Conservation (phyloP, 2,113 vertebrate genomes). For the Accipiter virgatus region DNA sequence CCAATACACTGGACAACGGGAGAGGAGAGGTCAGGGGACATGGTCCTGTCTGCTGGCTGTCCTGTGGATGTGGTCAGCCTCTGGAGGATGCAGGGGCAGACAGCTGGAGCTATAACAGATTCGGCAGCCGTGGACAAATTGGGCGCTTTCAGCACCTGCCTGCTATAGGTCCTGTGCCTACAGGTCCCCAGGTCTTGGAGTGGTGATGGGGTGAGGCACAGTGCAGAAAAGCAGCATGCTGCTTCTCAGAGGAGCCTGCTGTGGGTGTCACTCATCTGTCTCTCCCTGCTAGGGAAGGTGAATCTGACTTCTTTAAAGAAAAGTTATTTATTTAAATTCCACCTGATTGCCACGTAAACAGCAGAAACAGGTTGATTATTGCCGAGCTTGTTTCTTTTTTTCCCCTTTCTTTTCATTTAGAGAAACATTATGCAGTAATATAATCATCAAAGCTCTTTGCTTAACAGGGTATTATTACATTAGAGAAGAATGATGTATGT, state of each 20-base stretch:
- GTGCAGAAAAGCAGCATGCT: accelerated
- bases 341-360: background rate
- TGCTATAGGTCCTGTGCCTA: background rate
- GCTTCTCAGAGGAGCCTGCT: background rate
- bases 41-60: background rate
- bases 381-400: background rate
- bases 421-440: background rate
- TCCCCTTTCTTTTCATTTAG: background rate
- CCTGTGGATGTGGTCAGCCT: background rate
- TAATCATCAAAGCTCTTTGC: constrained; percentile 24
- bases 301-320: background rate
- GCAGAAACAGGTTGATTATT: background rate
- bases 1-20: background rate
- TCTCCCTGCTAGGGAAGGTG: background rate
- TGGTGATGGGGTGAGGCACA: background rate
- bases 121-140: background rate
- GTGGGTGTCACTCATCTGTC: background rate
- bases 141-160: background rate
- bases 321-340: background rate
- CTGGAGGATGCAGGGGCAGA: background rate
- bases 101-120: background rate
- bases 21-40: background rate
- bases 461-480: constrained; percentile 26
- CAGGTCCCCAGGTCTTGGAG: background rate
- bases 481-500: constrained; percentile 34